Percentiles rank a stretch among this genome's conserved stretches.
Evolutionary conservation across 2,113 vertebrate genomes (phyloP).

Genomic region (Reinhardtius hippoglossoides): DNA sequence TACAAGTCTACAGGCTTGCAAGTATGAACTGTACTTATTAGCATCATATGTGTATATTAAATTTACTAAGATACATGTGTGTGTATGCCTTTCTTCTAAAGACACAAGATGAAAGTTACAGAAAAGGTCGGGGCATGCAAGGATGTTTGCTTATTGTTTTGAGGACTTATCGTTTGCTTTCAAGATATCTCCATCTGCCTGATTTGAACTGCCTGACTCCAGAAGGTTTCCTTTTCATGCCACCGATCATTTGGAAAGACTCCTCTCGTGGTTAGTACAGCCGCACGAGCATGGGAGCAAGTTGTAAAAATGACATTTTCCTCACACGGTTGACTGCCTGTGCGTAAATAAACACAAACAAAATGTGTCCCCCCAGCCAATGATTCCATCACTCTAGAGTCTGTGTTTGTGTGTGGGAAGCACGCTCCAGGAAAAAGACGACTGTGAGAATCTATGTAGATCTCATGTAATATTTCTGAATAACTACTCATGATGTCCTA

Average conservation of each 20-base stretch:
- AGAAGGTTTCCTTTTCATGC: constrained; percentile 14
- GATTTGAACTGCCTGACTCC: neutral
- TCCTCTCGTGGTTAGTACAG: constrained; percentile 36
- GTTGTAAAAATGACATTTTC: constrained; percentile 19
- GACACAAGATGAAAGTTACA: neutral
- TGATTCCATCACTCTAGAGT: neutral
- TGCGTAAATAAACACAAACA: constrained; percentile 44
- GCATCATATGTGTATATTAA: neutral
- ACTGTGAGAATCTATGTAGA: neutral
- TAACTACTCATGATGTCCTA: neutral
- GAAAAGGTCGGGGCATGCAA: neutral
- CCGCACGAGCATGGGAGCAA: constrained; percentile 2
- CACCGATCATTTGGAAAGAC: constrained; percentile 27
- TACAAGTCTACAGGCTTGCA: neutral
- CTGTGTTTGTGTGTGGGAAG: neutral
- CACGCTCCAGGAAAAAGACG: neutral
- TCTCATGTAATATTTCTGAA: neutral
- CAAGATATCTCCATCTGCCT: neutral
- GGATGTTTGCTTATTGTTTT: neutral
- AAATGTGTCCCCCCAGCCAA: constrained; percentile 6
- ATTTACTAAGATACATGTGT: neutral
- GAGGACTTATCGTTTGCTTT: neutral
- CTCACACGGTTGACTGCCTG: neutral
- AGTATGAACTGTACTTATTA: neutral
- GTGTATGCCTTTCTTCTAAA: neutral